Evolutionary conservation across 2,797 vertebrate species (phyloP).

Genomic region (Pangasius sanitwongsei): DNA sequence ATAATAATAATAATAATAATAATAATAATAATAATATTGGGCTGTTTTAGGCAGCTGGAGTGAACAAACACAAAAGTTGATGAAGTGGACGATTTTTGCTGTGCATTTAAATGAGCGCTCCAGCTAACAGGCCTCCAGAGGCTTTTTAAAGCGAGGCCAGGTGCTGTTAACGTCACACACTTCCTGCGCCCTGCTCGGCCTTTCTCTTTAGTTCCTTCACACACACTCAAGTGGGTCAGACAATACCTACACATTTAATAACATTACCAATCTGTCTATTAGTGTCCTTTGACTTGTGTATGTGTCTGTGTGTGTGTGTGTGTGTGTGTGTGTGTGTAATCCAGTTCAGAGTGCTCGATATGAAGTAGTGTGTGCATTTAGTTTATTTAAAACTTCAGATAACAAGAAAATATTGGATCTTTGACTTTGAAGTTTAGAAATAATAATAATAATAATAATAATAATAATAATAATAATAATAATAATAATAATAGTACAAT

Average conservation of each 20-base stretch:
- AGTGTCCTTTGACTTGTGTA: constrained; percentile 1
- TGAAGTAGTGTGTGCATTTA: neutral
- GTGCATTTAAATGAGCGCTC: constrained; percentile 83
- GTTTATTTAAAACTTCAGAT: neutral
- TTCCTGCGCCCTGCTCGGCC: constrained; percentile 64
- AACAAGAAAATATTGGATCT: neutral
- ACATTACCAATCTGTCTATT: constrained; percentile 10
- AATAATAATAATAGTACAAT: too few species aligned
- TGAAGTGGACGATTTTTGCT: constrained; percentile 37
- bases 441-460: neutral
- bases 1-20: constrained; percentile 17
- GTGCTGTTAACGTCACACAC: constrained; percentile 81
- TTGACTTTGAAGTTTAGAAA: neutral
- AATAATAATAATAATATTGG: neutral
- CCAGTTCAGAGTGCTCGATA: neutral
- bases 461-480: neutral
- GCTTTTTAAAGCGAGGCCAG: constrained; percentile 81
- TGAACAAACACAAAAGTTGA: neutral
- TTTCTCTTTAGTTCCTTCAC: constrained; percentile 25
- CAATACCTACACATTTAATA: constrained; percentile 47
- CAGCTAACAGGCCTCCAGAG: constrained; percentile 84
- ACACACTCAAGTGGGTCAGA: constrained; percentile 43
- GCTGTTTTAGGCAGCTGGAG: neutral
- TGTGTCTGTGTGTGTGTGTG: constrained; percentile 34
- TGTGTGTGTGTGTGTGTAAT: constrained; percentile 4